These are phyloP conservation scores for Dendrocincla tyrannina DNA, from an alignment of 2,797 vertebrate species.

Conservation along the genomic window DNA sequence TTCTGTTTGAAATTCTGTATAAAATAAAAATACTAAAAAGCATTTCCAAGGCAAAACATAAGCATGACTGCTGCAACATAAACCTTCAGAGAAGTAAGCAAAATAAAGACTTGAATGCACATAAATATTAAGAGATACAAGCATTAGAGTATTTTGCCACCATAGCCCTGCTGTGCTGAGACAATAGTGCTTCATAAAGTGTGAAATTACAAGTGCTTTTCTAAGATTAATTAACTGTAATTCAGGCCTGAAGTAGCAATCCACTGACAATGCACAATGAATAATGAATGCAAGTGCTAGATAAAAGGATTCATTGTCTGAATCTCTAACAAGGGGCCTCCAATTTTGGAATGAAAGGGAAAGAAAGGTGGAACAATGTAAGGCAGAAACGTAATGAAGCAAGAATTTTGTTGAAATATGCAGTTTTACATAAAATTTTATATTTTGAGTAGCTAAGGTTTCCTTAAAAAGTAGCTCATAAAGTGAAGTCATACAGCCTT, in stretches of 20 bases:
- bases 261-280: conserved; percentile 58
- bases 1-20: neutral
- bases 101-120: neutral
- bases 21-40: neutral
- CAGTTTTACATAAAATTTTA: neutral
- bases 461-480: neutral
- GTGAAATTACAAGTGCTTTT: conserved; percentile 52
- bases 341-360: neutral
- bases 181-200: conserved; percentile 19
- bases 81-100: neutral
- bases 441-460: neutral
- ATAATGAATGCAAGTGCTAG: conserved; percentile 57
- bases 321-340: conserved; percentile 12
- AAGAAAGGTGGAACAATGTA: neutral
- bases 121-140: neutral
- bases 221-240: conserved; percentile 70
- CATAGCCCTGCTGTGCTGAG: neutral
- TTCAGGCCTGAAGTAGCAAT: conserved; percentile 58
- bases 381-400: neutral
- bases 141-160: neutral
- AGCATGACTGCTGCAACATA: neutral
- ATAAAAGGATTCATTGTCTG: conserved; percentile 65
- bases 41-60: neutral
- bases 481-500: neutral
- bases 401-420: neutral